Base-by-base conservation (phyloP, 2,797 vertebrate species). In the Mus spretus region DNA sequence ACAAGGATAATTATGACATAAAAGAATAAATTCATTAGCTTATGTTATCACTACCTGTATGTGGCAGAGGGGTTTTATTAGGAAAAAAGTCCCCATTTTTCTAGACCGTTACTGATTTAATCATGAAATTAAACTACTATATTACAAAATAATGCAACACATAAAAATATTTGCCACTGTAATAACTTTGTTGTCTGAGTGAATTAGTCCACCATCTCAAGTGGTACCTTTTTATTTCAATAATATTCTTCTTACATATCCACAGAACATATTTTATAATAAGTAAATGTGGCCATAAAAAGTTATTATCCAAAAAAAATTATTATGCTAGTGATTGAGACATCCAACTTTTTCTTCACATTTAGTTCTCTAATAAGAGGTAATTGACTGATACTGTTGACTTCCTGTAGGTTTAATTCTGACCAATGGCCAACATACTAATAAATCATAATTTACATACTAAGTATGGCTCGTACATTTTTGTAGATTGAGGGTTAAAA, bases 261-360 rank as follows among this genome's bases (percentile, higher is more conserved):
- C 96, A 47, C 50, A 86, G 78, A 92, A 0, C 77, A 1, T 50
- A 96, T 67, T 97, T 92, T 97, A 55, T 47, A 59, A 1, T 93
- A 44, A 96, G n/a, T 90, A 97, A 95, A 97, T 91, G 12, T 87
- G 37, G 72, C 88, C 88, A 95, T 97, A 97, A 97, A 91, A 89
- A 75, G 3, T 40, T 40, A 40, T 40, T 40, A 40, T 40, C 37
- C 37, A 40, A 40, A 40, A n/a, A 40, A 40, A 40, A 40, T n/a
- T 94, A 24, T 79, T 91, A 96, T 83, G 31, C 82, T 96, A 92
- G 67, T 53, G 15, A 97, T 79, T 95, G 59, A 31, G 77, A 93
- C 44, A 82, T 26, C 7, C 37, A 79, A 37, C 0, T 1, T 86
- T 93, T 96, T 94, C 79, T 83, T 53, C 81, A 92, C 90, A n/a